Conservation (phyloP, 2,113 vertebrate species). For the Vireo altiloquus region DNA sequence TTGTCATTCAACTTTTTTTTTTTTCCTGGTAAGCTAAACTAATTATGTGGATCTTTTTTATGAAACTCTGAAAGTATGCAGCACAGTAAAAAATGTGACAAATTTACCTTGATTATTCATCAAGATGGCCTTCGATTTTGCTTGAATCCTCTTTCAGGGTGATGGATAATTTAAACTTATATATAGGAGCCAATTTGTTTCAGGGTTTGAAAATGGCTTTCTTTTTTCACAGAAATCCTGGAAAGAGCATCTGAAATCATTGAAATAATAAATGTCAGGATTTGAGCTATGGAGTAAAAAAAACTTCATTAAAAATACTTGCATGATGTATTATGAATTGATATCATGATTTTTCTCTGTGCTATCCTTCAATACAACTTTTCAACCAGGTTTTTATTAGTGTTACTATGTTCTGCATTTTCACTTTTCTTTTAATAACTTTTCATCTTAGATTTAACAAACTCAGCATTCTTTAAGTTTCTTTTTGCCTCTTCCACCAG, state of each 20-base stretch:
- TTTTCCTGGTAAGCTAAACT: slow-evolving; percentile 80
- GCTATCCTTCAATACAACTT: background rate
- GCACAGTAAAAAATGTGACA: slow-evolving; percentile 73
- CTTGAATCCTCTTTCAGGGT: slow-evolving; percentile 57
- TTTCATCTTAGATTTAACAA: background rate
- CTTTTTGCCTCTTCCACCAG: background rate
- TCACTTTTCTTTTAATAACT: slow-evolving; percentile 1
- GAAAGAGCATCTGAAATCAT: slow-evolving; percentile 32
- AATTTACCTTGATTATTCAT: slow-evolving; percentile 77
- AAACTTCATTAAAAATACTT: slow-evolving; percentile 52
- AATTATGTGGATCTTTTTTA: slow-evolving; percentile 84
- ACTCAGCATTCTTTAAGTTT: background rate
- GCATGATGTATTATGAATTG: slow-evolving; percentile 10
- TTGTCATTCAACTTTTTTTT: slow-evolving; percentile 90
- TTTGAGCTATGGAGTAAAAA: slow-evolving; percentile 18
- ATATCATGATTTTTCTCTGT: background rate
- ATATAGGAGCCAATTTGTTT: slow-evolving; percentile 56
- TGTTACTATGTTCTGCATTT: background rate
- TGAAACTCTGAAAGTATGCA: slow-evolving; percentile 78
- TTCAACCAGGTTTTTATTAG: slow-evolving; percentile 20
- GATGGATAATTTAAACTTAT: slow-evolving; percentile 68
- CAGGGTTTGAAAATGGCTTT: slow-evolving; percentile 40
- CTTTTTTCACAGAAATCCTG: slow-evolving; percentile 17
- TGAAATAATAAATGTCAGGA: slow-evolving; percentile 48
- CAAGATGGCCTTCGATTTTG: slow-evolving; percentile 63